phyloP scores from a whole-genome alignment of 2,888 invertebrate species.

The Drosophila pseudotakahashii region DNA sequence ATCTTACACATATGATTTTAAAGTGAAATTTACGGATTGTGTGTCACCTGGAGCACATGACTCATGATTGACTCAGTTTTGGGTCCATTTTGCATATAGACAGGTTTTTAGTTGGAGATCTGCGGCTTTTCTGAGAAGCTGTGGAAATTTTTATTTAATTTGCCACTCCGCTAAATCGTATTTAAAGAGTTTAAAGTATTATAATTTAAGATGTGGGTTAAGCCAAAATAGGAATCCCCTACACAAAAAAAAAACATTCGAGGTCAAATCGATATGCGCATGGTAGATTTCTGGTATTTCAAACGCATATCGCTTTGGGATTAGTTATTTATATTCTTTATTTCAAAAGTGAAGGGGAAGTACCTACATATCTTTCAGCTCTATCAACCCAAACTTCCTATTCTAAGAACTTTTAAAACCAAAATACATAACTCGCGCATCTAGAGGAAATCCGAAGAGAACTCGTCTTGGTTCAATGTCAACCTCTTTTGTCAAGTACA shows the following conservation, averaged over 20 bases:
- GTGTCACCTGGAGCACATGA: slow-evolving; percentile 43
- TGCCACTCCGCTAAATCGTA: too few species aligned
- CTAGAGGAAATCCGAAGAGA: slow-evolving; percentile 33
- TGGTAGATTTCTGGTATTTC: too few species aligned
- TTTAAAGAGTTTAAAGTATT: too few species aligned
- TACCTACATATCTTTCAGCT: background rate
- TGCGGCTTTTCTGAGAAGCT: slow-evolving; percentile 38
- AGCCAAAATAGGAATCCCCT: too few species aligned
- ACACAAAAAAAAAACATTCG: too few species aligned
- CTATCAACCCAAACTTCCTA: slow-evolving; percentile 11
- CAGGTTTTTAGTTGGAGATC: slow-evolving; percentile 18
- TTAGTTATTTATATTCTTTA: too few species aligned
- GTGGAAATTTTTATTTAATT: slow-evolving; percentile 16
- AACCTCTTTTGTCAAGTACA: slow-evolving; percentile 45
- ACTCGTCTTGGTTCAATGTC: slow-evolving; percentile 57
- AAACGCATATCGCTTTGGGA: too few species aligned
- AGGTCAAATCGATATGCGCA: too few species aligned
- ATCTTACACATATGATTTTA: slow-evolving; percentile 34
- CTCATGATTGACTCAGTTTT: slow-evolving; percentile 36
- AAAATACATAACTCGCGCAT: slow-evolving; percentile 13
- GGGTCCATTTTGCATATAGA: slow-evolving; percentile 26
- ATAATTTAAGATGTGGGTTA: too few species aligned
- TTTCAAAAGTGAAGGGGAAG: background rate
- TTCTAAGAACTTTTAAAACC: background rate
- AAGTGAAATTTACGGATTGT: slow-evolving; percentile 45